Base-by-base conservation (phyloP, 37 sponge, comb jelly and placozoan genomes). In the Cladorhizidae sp. region DNA sequence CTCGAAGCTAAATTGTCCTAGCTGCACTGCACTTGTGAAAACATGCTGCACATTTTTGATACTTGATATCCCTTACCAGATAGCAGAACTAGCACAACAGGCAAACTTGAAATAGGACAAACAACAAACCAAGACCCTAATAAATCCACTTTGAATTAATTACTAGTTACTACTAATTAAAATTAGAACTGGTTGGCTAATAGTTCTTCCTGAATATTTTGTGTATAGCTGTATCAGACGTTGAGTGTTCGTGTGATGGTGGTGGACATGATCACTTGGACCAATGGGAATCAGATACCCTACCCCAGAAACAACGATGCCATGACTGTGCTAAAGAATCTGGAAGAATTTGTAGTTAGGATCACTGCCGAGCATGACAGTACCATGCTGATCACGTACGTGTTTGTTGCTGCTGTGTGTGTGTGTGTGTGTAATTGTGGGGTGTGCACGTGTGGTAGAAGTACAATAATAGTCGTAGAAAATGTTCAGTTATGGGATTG, bases 311-410 rank as follows among this genome's bases (percentile, higher is more conserved):
- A 85, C 64, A 39, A 79, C 0, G 67, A 72, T 18, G 25, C 89
- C 15, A 32, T 25, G 0, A 23, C 50, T 36, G 72, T 90, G 1
- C 78, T 92, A 50, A 68, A 50, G 37, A 70, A 50, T 32, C 79
- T 85, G n/a, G 28, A 58, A n/a, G 55, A 41, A 8, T 85, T 81
- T 59, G 64, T 56, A 26, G 32, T 43, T 22, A 9, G 29, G 29
- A 74, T 74, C 22, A 72, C 79, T 25, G 40, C 36, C 26, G 39
- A 56, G 14, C 81, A 76, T 52, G 90, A 90, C 64, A 71, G 80
- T 37, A 21, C 72, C 55, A 80, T 85, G 81, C 71, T 90, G 14
- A 43, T 90, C 51, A 90, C 90, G 90, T 90, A 58, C 36, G 90
- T 85, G 12, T 0, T 17, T 70, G 5, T 57, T 40, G 55, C n/a